Percentiles rank a stretch among this genome's conserved stretches.
These are phyloP conservation scores for Ploceus nigricollis DNA, from an alignment of 2,113 vertebrate species.

Conservation along the genomic window DNA sequence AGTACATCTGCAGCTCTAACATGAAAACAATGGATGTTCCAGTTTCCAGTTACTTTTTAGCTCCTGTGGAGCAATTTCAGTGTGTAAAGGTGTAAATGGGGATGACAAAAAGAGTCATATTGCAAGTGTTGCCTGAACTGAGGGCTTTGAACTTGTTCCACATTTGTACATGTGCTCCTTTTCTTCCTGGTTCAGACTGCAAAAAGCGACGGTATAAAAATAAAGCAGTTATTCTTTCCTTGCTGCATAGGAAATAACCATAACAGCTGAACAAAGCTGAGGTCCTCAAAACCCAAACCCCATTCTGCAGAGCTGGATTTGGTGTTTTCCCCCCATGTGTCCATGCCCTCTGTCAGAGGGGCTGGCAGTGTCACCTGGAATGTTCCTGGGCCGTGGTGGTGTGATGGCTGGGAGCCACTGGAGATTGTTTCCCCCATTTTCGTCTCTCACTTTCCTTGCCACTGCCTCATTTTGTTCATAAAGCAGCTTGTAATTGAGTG, in stretches of 20 bases:
- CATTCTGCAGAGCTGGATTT: neutral
- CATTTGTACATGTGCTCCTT: neutral
- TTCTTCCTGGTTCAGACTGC: neutral
- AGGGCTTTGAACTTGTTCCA: neutral
- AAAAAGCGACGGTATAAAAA: neutral
- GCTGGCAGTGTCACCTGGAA: neutral
- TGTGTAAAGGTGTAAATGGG: neutral
- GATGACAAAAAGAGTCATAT: neutral
- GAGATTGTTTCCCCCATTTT: neutral
- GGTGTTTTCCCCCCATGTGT: accelerated
- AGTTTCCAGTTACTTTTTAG: neutral
- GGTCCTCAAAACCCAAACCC: neutral
- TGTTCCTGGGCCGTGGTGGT: accelerated
- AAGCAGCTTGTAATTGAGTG: constrained; percentile 64
- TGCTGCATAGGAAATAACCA: neutral
- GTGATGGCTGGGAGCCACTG: neutral
- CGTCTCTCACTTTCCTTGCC: neutral
- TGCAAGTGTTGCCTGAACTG: neutral
- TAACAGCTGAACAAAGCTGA: neutral
- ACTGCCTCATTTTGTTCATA: constrained; percentile 55
- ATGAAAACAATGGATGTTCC: neutral
- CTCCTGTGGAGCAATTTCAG: neutral
- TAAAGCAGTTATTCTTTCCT: neutral
- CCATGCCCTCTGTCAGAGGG: neutral
- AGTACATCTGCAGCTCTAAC: neutral